These are phyloP conservation scores for Dione vanillae DNA, from an alignment of 2,888 invertebrate genomes.

Conservation along the genomic window DNA sequence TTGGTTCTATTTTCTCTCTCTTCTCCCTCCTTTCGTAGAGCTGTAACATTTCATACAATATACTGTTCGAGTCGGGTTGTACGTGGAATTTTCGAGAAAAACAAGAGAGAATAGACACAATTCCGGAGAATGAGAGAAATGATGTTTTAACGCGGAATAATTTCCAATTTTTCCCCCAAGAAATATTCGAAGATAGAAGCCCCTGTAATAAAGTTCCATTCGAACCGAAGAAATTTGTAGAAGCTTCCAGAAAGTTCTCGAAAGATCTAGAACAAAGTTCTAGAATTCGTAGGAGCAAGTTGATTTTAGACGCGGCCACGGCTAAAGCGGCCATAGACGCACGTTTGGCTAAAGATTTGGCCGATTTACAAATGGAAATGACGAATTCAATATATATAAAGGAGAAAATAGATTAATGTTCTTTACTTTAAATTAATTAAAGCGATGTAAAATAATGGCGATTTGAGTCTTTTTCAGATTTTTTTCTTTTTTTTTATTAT, in stretches of 20 bases:
- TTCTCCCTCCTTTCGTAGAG: not conserved
- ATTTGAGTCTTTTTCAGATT: too few species aligned
- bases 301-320: conserved; percentile 19
- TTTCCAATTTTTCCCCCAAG: not conserved
- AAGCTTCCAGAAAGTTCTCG: not conserved
- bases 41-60: conserved; percentile 29
- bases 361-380: not conserved
- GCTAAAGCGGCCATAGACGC: conserved; percentile 9
- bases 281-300: not conserved
- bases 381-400: not conserved
- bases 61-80: conserved; percentile 19
- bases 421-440: too few species aligned
- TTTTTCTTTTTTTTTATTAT: not conserved
- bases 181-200: not conserved
- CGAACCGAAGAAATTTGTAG: conserved; percentile 6
- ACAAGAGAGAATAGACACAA: not conserved
- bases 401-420: conserved; percentile 1
- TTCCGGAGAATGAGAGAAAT: not conserved
- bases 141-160: not conserved
- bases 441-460: too few species aligned
- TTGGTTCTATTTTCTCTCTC: conserved; percentile 7
- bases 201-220: not conserved
- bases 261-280: not conserved
- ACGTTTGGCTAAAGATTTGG: conserved; percentile 6
- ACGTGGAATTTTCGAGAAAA: conserved; percentile 11